phyloP scores from a whole-genome alignment of 1,140 invertebrate genomes.

The Drosophila pseudoananassae region DNA sequence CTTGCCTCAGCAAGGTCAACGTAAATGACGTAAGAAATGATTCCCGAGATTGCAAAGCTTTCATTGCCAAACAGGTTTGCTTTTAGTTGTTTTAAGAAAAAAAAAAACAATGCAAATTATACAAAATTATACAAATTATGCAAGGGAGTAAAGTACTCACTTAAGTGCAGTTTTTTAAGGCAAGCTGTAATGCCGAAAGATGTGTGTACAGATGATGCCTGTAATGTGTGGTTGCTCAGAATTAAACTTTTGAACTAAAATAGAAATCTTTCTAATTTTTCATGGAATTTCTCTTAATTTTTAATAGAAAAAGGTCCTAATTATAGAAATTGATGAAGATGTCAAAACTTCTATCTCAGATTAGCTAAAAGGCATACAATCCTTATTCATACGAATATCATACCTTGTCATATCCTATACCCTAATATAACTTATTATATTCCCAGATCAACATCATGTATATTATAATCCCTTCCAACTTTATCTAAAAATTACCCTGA shows the following conservation, averaged over 20 bases:
- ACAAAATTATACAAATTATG: slow-evolving; percentile 32
- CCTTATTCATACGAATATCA: no score
- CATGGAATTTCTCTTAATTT: no score
- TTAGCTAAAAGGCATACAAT: no score
- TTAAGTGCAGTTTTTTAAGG: slow-evolving; percentile 25
- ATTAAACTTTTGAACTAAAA: no score
- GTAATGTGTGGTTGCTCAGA: not conserved
- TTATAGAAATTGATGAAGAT: no score
- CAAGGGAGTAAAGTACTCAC: slow-evolving; percentile 8
- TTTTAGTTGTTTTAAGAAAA: not conserved
- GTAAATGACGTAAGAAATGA: slow-evolving; percentile 16
- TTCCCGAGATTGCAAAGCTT: not conserved
- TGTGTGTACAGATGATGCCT: no score
- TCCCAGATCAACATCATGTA: no score
- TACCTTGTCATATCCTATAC: no score
- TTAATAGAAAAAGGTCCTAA: no score
- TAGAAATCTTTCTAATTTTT: no score
- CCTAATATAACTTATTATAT: not conserved
- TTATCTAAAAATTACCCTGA: slow-evolving; percentile 17
- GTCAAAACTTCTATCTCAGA: no score
- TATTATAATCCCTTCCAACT: not conserved
- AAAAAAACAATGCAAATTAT: not conserved
- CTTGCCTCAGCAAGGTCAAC: not conserved
- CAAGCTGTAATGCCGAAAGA: not conserved
- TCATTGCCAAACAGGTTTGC: slow-evolving; percentile 18